Conservation (phyloP, 2,888 invertebrate genomes). For the Orgyia antiqua region DNA sequence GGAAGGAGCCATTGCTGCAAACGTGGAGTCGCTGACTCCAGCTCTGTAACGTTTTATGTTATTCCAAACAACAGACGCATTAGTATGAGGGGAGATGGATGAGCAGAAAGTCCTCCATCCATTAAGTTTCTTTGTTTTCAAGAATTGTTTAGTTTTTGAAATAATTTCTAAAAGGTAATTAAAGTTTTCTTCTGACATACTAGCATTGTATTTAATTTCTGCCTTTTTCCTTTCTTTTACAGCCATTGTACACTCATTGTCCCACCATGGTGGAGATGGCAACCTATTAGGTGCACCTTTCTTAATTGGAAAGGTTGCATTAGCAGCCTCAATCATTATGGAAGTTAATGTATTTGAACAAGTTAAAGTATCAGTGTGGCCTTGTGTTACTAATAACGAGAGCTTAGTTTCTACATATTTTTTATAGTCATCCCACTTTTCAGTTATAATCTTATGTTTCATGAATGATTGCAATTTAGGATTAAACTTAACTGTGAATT, state of each 20-base stretch:
- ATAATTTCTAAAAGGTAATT: background rate
- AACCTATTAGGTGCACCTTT: background rate
- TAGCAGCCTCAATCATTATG: background rate
- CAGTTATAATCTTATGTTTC: background rate
- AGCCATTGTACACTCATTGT: background rate
- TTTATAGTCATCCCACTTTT: background rate
- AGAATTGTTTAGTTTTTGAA: background rate
- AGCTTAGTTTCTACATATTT: background rate
- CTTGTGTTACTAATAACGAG: background rate
- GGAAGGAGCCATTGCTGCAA: background rate
- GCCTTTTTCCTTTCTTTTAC: background rate
- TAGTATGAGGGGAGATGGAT: no score
- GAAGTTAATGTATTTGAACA: background rate
- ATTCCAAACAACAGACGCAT: no score
- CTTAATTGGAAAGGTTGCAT: background rate
- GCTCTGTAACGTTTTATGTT: no score
- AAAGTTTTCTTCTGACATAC: background rate
- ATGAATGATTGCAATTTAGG: background rate
- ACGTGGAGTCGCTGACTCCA: no score
- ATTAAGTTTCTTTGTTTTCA: background rate
- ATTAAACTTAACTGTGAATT: background rate
- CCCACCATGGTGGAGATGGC: background rate
- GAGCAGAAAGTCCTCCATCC: background rate
- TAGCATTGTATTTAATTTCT: background rate
- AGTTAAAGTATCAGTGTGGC: background rate